Evolutionary conservation across 1,140 invertebrate species (phyloP), one percentile per base, ranked within the genome.

Genomic region (Atta texana): DNA sequence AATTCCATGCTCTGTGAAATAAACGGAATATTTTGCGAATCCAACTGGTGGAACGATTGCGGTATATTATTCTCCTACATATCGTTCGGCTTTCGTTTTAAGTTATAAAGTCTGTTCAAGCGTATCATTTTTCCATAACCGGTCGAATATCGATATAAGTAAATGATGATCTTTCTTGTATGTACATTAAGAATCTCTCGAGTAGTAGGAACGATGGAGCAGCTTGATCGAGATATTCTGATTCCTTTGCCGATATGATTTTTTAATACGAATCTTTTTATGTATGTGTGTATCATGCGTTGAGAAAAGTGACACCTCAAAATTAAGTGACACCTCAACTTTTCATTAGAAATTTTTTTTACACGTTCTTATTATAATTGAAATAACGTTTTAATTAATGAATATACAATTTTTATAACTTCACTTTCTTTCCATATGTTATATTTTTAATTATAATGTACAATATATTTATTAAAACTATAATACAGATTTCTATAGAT

Each of bases 1-100:
- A 92, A 92, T 92, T 92, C 76, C 55, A 18, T 69, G 74, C 59
- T 71, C 85, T 55, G 55, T 18, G 88, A 80, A 89, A 91, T 74
- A 88, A 88, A 90, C 88, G 71, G 64, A 84, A 72, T 75, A 75
- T 87, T 72, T 87, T 59, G 72, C 44, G 21, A 61, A 85, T 12
- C 59, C 71, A 71, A 87, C 87, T 84, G 64, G 64, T 24, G 63
- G 63, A 82, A 88, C 57, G 66, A 86, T 64, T 64, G 75, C 55
- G 34, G 34, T 55, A 74, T 74, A 69, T 88, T 88, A 77, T 80
- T 66, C 69, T 34, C 0, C 55, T 34, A 82, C 69, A 61, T 75
- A 84, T 61, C 55, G 71, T 31, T 31, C 69, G 69, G 21, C 75
- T 74, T 74, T 88, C 71, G 71, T 86, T 59, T 63, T n/a, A 51